Percentiles rank a stretch among this genome's conserved stretches.
These are phyloP conservation scores for Watersipora subatra DNA, from an alignment of 1,140 invertebrate genomes.

Conservation along the genomic window DNA sequence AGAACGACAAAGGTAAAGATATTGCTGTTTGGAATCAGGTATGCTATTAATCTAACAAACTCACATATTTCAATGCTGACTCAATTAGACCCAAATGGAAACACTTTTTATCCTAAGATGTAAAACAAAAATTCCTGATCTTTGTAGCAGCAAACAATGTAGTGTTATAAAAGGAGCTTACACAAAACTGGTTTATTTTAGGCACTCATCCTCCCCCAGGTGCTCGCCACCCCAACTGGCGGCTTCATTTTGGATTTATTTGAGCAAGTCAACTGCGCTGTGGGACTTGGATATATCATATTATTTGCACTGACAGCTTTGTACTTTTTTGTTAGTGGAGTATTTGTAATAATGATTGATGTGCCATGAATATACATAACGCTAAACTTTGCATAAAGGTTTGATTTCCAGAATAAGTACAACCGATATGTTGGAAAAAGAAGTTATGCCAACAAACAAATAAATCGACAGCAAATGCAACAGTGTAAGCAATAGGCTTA, in stretches of 20 bases:
- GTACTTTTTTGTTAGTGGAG: conserved; percentile 30
- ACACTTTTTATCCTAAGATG: too few relatives aligned
- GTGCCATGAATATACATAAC: background rate
- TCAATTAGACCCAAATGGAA: too few relatives aligned
- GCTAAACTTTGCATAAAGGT: background rate
- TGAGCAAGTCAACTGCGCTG: conserved; percentile 28
- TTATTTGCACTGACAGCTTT: conserved; percentile 27
- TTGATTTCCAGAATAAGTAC: background rate
- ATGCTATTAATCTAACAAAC: background rate
- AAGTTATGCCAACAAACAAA: too few relatives aligned
- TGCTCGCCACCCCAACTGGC: conserved; percentile 32
- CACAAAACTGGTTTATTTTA: too few relatives aligned
- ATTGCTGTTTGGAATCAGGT: conserved; percentile 36
- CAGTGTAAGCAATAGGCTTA: too few relatives aligned
- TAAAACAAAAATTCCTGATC: too few relatives aligned
- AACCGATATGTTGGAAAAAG: too few relatives aligned
- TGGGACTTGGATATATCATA: conserved; percentile 34
- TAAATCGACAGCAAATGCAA: too few relatives aligned
- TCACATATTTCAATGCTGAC: too few relatives aligned
- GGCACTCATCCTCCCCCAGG: conserved; percentile 33
- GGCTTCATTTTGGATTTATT: conserved; percentile 32
- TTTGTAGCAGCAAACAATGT: too few relatives aligned
- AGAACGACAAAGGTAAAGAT: conserved; percentile 32
- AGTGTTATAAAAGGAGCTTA: too few relatives aligned
- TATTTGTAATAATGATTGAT: conserved; percentile 27